Evolutionary conservation across 1,140 invertebrate genomes (phyloP), one percentile per base, ranked within the genome.

Genomic region (Euborellia annulipes): DNA sequence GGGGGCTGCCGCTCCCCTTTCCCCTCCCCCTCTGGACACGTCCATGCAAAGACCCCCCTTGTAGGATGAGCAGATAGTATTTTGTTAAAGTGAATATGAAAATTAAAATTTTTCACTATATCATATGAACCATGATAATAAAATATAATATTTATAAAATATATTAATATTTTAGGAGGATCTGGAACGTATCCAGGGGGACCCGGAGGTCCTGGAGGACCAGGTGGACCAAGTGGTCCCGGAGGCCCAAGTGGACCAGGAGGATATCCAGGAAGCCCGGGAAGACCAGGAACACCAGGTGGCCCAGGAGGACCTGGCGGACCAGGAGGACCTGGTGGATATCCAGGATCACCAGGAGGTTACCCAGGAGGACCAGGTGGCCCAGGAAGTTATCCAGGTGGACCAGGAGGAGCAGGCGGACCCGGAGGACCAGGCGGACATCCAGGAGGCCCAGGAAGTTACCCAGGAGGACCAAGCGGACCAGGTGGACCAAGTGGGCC

Each of bases 251-350:
- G 41, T 30, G 51, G 21, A 6, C 36, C 39, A 21, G 46, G 46
- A 21, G 20, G 30, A 46, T 4, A 38, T 16, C 14, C 7, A 16
- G 14, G 19, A 43, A 11, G 23, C 27, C 41, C 41, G 20, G n/a
- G 14, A 40, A 18, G 27, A 27, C 46, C 46, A n/a, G 46, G 38
- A 32, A 16, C 38, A 3, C 46, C 45, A 21, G 46, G 41, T 14
- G 46, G 22, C 16, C 47, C 65, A 0, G 57, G 41, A 54, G 7
- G 62, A 59, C 46, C 55, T 51, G 21, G 43, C n/a, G 14, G 23
- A 8, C 50, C 55, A 38, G 37, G 32, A 40, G 40, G 37, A 37
- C 49, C 53, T 6, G 52, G 45, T 11, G 39, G 46, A 7, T 38
- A 37, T 32, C 54, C 36, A 34, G 44, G 36, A 11, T 51, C 51